phyloP scores from a whole-genome alignment of 2,888 invertebrate species.

The Eueremaeus valkanovi region DNA sequence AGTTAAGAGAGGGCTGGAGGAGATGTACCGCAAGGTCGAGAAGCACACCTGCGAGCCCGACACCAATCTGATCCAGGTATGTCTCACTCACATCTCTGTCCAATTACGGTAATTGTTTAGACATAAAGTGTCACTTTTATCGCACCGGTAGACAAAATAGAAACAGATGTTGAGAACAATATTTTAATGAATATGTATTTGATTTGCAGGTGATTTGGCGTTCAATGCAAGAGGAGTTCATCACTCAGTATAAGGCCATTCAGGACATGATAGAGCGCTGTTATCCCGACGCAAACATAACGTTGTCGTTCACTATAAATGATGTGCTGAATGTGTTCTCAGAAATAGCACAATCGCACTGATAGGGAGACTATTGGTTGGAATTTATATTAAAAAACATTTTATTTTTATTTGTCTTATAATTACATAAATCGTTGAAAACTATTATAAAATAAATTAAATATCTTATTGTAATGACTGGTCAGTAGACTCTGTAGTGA shows the following conservation, averaged over 20 bases:
- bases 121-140: not conserved
- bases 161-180: not conserved
- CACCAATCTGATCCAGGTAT: conserved; percentile 70
- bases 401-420: not conserved
- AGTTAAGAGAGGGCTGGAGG: conserved; percentile 80
- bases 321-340: conserved; percentile 96
- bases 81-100: not conserved
- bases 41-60: conserved; percentile 94
- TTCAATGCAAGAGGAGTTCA: conserved; percentile 98
- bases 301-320: conserved; percentile 88
- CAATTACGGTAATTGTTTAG: not conserved
- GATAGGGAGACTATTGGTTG: conserved; percentile 32
- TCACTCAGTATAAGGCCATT: conserved; percentile 88
- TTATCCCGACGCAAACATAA: conserved; percentile 91
- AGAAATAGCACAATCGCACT: conserved; percentile 94
- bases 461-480: not conserved
- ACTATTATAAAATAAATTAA: not conserved
- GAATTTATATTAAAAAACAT: not conserved
- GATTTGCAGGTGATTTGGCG: conserved; percentile 88
- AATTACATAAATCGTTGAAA: not conserved
- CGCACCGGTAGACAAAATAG: not conserved
- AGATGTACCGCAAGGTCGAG: conserved; percentile 84
- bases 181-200: too few relatives aligned
- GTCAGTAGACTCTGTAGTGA: conserved; percentile 67
- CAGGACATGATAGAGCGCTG: conserved; percentile 90